These are phyloP conservation scores for Saxidomus purpurata DNA, from an alignment of 1,140 invertebrate genomes.

Conservation along the genomic window DNA sequence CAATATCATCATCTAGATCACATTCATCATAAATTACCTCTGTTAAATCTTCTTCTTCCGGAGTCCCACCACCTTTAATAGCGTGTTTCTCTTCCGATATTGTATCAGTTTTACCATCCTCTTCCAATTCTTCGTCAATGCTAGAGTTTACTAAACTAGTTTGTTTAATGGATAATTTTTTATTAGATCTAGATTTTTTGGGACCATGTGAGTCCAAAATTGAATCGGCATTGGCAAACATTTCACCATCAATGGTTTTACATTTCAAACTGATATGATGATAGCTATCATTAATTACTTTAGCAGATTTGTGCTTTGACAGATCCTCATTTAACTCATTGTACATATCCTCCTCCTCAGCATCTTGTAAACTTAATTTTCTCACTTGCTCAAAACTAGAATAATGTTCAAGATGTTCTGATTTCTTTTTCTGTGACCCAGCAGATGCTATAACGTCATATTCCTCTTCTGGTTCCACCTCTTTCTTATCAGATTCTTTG, in stretches of 20 bases:
- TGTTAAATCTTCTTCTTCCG: background rate
- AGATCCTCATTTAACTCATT: background rate
- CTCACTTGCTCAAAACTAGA: conserved; percentile 25
- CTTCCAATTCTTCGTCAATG: background rate
- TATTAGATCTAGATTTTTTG: background rate
- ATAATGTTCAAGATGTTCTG: background rate
- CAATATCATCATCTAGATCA: background rate
- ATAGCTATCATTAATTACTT: background rate
- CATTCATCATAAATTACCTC: conserved; percentile 34
- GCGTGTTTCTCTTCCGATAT: background rate
- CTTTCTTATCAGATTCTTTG: background rate
- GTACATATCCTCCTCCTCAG: background rate
- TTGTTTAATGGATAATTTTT: background rate
- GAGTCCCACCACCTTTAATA: background rate
- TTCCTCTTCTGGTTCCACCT: background rate
- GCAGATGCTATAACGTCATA: background rate
- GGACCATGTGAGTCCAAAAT: background rate
- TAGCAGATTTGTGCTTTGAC: background rate
- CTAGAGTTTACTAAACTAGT: background rate
- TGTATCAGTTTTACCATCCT: background rate
- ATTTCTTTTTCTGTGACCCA: background rate
- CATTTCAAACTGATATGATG: background rate
- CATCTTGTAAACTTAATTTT: background rate
- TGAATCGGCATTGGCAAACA: background rate
- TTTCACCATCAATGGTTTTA: conserved; percentile 22